Percentiles rank a stretch among this genome's conserved stretches.
Evolutionary conservation across 2,888 invertebrate genomes (phyloP).

Genomic region (Operophtera brumata): DNA sequence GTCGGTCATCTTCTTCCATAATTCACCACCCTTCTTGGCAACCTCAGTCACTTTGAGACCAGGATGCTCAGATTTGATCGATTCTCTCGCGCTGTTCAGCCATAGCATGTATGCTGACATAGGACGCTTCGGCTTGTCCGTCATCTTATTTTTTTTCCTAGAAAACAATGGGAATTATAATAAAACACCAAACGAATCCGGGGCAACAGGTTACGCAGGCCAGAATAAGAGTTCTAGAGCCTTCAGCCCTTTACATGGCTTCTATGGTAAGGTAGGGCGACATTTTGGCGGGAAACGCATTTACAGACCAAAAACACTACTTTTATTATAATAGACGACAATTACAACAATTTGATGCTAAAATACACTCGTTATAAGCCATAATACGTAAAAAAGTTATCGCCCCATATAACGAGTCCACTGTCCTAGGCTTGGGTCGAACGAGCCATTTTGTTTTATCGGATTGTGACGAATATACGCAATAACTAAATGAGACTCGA

Average conservation of each 20-base stretch:
- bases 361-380: slow-evolving; percentile 35
- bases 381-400: slow-evolving; percentile 60
- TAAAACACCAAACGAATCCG: slow-evolving; percentile 39
- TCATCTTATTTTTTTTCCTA: slow-evolving; percentile 85
- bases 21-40: slow-evolving; percentile 96
- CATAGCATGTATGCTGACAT: slow-evolving; percentile 97
- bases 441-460: slow-evolving; percentile 82
- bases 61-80: slow-evolving; percentile 94
- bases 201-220: slow-evolving; percentile 57
- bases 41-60: slow-evolving; percentile 95
- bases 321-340: slow-evolving; percentile 25
- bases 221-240: slow-evolving; percentile 48
- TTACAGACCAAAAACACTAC: slow-evolving; percentile 37
- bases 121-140: slow-evolving; percentile 96
- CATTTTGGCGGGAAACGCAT: slow-evolving; percentile 79
- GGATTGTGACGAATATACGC: slow-evolving; percentile 78
- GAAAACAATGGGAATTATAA: slow-evolving; percentile 31
- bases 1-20: slow-evolving; percentile 95
- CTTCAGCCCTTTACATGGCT: slow-evolving; percentile 49
- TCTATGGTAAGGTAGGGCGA: slow-evolving; percentile 61
- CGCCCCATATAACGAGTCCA: slow-evolving; percentile 77
- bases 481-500: slow-evolving; percentile 70
- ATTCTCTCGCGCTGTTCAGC: slow-evolving; percentile 93
- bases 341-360: slow-evolving; percentile 31
- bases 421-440: slow-evolving; percentile 77